phyloP scores from a whole-genome alignment of 2,888 invertebrate genomes.

The Cephus rjabovi region DNA sequence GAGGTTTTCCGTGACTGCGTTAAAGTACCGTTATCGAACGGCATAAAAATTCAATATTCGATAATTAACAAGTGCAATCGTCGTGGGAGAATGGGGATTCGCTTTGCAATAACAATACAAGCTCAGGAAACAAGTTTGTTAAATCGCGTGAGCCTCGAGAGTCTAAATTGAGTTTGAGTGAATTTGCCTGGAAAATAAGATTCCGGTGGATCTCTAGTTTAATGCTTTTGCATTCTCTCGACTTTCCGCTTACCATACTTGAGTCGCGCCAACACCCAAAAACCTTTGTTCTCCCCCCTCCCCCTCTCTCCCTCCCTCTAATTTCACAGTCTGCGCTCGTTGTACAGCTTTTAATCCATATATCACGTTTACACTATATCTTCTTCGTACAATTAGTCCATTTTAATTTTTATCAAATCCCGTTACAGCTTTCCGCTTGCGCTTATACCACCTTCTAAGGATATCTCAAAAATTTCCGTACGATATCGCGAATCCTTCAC shows the following conservation, averaged over 20 bases:
- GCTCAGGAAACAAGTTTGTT: background rate
- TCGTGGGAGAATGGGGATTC: background rate
- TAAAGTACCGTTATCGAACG: background rate
- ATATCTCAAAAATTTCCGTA: background rate
- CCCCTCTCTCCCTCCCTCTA: no score
- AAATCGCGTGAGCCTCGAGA: background rate
- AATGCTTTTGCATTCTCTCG: background rate
- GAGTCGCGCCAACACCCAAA: background rate
- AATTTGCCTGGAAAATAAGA: constrained; percentile 20
- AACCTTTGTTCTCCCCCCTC: background rate
- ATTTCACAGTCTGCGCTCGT: no score
- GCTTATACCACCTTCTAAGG: background rate
- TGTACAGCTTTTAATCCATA: no score
- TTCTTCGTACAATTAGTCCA: no score
- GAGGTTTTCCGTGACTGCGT: background rate
- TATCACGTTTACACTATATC: no score
- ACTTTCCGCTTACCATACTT: background rate
- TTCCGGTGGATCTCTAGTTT: background rate
- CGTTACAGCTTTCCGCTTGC: no score
- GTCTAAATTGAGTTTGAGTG: constrained; percentile 17
- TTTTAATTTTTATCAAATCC: no score
- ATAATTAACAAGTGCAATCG: background rate
- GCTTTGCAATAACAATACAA: background rate
- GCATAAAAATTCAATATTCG: background rate
- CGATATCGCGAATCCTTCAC: background rate